Evolutionary conservation across 2,113 vertebrate genomes (phyloP).

Genomic region (Melierax canorus): DNA sequence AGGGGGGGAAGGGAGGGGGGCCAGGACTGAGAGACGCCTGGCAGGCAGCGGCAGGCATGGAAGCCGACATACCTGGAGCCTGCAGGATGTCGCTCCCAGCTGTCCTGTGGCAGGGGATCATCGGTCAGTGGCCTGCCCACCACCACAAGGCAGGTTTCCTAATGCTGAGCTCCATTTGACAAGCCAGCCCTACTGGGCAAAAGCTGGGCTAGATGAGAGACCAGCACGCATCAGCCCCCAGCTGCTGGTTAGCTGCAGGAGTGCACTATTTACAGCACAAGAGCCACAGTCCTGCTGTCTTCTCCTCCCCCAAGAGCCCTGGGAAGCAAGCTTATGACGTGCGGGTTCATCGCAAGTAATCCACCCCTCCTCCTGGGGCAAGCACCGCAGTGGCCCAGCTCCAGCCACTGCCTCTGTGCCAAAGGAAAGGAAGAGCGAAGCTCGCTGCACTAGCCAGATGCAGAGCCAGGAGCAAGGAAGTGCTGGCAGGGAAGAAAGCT

Average conservation of each 20-base stretch:
- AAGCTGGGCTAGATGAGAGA: not conserved
- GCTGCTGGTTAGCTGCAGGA: not conserved
- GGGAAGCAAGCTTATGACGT: not conserved
- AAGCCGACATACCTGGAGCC: not conserved
- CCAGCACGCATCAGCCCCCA: not conserved
- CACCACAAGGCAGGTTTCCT: not conserved
- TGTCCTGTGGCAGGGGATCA: not conserved
- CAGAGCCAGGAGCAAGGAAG: slow-evolving; percentile 1
- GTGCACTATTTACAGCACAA: slow-evolving; percentile 1
- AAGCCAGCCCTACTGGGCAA: not conserved
- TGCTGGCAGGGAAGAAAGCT: not conserved
- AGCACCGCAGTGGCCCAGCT: fast-evolving
- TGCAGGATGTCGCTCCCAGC: not conserved
- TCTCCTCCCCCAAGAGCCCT: not conserved
- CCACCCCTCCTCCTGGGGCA: not conserved
- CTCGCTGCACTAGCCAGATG: not conserved
- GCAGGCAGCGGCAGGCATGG: fast-evolving
- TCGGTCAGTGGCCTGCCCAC: fast-evolving
- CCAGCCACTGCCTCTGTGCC: not conserved
- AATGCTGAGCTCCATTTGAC: fast-evolving
- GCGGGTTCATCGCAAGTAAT: not conserved
- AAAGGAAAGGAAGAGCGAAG: not conserved
- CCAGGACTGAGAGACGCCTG: not conserved
- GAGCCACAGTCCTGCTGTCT: not conserved
- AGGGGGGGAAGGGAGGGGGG: not conserved